These are phyloP conservation scores for Hoplodrina blanda DNA, from an alignment of 2,888 invertebrate species.

Conservation along the genomic window DNA sequence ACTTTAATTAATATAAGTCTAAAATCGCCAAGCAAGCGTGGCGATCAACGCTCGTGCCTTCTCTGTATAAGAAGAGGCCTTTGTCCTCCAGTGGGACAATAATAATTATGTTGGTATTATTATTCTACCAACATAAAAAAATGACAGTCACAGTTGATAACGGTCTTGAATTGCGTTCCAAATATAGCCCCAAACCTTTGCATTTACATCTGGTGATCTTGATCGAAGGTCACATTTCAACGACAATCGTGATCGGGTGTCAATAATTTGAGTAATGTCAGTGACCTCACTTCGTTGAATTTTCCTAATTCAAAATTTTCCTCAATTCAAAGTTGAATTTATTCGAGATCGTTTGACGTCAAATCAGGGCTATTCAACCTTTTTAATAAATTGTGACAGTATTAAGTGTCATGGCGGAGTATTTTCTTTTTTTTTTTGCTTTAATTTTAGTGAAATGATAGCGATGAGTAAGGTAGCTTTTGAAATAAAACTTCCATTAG, in stretches of 20 bases:
- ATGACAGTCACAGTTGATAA: background rate
- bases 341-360: constrained; percentile 43
- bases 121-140: background rate
- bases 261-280: constrained; percentile 56
- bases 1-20: too few relatives aligned
- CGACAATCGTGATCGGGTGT: constrained; percentile 29
- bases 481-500: constrained; percentile 4
- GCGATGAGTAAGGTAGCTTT: constrained; percentile 6
- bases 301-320: constrained; percentile 46
- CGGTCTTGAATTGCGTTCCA: constrained; percentile 13
- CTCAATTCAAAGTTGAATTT: constrained; percentile 49
- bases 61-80: too few relatives aligned
- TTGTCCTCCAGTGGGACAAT: too few relatives aligned
- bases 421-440: background rate
- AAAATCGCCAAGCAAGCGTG: too few relatives aligned
- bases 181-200: background rate
- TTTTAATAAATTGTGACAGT: constrained; percentile 6
- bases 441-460: constrained; percentile 12
- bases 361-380: constrained; percentile 27
- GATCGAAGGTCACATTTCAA: constrained; percentile 40
- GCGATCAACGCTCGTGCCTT: too few relatives aligned
- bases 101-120: too few relatives aligned
- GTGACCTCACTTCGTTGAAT: constrained; percentile 47
- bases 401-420: background rate
- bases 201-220: constrained; percentile 35